Evolutionary conservation across 2,888 invertebrate genomes (phyloP).

Genomic region (Chrysolina haemoptera): DNA sequence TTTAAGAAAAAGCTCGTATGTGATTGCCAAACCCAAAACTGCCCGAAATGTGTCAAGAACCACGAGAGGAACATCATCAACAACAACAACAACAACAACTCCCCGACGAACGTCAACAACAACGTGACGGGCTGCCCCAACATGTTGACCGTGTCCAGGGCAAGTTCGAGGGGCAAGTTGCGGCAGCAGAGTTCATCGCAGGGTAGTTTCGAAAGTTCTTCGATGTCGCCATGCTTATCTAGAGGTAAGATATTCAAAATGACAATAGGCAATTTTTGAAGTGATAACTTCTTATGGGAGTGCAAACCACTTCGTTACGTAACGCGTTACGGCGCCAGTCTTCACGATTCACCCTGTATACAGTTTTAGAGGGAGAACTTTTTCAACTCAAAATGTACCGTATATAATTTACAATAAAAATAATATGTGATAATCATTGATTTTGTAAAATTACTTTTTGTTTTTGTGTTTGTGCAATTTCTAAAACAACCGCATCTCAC

Average conservation of each 20-base stretch:
- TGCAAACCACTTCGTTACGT: no score
- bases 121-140: slow-evolving; percentile 59
- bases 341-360: no score
- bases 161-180: slow-evolving; percentile 62
- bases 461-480: not conserved
- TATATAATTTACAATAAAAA: no score
- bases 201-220: slow-evolving; percentile 71
- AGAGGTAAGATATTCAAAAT: slow-evolving; percentile 68
- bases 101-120: slow-evolving; percentile 63
- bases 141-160: slow-evolving; percentile 61
- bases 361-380: no score
- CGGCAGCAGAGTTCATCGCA: slow-evolving; percentile 68
- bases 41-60: slow-evolving; percentile 62
- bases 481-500: not conserved
- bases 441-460: no score
- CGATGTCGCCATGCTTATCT: slow-evolving; percentile 73
- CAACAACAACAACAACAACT: slow-evolving; percentile 66
- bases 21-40: slow-evolving; percentile 61
- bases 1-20: slow-evolving; percentile 52
- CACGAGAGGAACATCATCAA: slow-evolving; percentile 64
- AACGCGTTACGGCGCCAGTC: no score
- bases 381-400: no score
- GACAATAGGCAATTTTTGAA: no score
- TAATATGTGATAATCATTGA: no score
- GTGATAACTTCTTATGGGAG: no score